Percentiles rank a stretch among this genome's conserved stretches.
Conservation (phyloP, 2,797 vertebrate genomes). For the Protosalanx chinensis region DNA sequence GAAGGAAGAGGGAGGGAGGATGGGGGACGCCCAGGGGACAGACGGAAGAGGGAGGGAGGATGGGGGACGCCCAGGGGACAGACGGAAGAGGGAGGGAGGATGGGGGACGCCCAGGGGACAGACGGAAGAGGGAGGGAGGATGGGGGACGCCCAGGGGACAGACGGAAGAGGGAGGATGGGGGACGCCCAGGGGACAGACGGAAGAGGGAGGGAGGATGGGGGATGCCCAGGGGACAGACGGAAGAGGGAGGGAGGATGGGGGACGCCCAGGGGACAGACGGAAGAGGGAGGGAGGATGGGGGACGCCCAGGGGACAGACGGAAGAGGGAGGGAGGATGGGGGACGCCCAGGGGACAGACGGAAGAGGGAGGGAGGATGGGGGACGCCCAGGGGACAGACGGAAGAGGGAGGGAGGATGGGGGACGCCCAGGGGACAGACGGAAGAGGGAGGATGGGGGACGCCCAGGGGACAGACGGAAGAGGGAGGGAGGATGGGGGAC, state of each 20-base stretch:
- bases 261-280: conserved; percentile 33
- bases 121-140: too few species aligned
- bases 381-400: conserved; percentile 33
- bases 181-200: neutral
- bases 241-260: conserved; percentile 5
- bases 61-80: neutral
- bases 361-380: conserved; percentile 5
- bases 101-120: neutral
- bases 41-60: too few species aligned
- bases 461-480: conserved; percentile 32
- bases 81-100: too few species aligned
- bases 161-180: too few species aligned
- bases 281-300: conserved; percentile 5
- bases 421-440: conserved; percentile 33
- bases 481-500: conserved; percentile 8
- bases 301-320: conserved; percentile 33
- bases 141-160: neutral
- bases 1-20: too few species aligned
- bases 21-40: neutral
- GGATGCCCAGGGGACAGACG: conserved; percentile 17
- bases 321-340: conserved; percentile 5
- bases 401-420: conserved; percentile 5
- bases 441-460: conserved; percentile 6
- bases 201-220: too few species aligned
- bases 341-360: conserved; percentile 33